These are phyloP conservation scores for Siniperca knerii DNA, from an alignment of 2,113 vertebrate species.

Conservation along the genomic window DNA sequence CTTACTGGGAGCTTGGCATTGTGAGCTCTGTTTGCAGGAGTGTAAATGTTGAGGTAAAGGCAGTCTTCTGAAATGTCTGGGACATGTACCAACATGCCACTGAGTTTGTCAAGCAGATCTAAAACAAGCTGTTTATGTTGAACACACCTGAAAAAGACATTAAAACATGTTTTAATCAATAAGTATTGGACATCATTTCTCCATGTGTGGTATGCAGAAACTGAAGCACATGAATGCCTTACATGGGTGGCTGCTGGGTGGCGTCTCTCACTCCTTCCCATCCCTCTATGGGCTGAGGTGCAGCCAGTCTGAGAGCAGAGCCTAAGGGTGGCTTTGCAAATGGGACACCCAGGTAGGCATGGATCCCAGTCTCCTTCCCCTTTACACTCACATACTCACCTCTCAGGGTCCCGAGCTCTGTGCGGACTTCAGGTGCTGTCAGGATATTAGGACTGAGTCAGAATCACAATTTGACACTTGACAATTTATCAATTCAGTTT, in stretches of 20 bases:
- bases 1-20: constrained; percentile 82
- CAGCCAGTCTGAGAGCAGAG: constrained; percentile 83
- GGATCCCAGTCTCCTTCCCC: constrained; percentile 76
- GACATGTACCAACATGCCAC: neutral
- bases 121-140: neutral
- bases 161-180: neutral
- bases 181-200: neutral
- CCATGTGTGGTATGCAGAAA: neutral
- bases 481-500: neutral
- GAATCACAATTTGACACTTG: neutral
- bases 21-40: constrained; percentile 72
- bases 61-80: constrained; percentile 83
- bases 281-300: constrained; percentile 83
- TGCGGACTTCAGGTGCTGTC: constrained; percentile 81
- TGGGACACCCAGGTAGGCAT: constrained; percentile 88
- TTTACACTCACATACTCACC: constrained; percentile 77
- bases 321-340: constrained; percentile 91
- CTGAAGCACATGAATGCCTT: constrained; percentile 54
- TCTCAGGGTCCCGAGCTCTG: constrained; percentile 65
- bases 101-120: neutral
- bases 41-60: constrained; percentile 85
- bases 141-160: constrained; percentile 75
- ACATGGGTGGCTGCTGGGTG: constrained; percentile 85
- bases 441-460: constrained; percentile 2
- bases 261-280: constrained; percentile 88